Conservation (phyloP, 2,888 invertebrate species). For the Drosophila meridionalis region DNA sequence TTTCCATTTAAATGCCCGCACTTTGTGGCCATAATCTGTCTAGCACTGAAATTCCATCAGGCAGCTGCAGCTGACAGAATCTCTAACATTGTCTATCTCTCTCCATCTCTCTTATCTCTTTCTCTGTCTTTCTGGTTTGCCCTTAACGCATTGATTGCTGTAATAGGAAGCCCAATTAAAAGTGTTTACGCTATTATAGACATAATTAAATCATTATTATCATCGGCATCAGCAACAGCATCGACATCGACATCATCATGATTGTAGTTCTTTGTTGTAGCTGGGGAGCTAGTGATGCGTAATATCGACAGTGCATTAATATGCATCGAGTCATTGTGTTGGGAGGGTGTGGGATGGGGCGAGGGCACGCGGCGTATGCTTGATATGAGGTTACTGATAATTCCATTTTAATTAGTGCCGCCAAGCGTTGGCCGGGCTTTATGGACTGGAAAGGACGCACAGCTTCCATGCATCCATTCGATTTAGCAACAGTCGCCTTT, state of each 20-base stretch:
- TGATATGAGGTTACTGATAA: conserved; percentile 37
- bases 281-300: conserved; percentile 50
- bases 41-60: conserved; percentile 20
- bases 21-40: conserved; percentile 48
- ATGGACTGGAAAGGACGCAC: conserved; percentile 41
- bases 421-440: conserved; percentile 32
- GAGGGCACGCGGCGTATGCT: conserved; percentile 52
- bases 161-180: conserved; percentile 70
- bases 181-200: conserved; percentile 61
- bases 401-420: conserved; percentile 56
- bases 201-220: conserved; percentile 51
- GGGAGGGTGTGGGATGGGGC: neutral
- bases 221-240: conserved; percentile 26
- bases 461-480: conserved; percentile 30
- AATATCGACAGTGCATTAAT: conserved; percentile 58
- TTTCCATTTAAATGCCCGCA: conserved; percentile 61
- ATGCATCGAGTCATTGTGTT: conserved; percentile 22
- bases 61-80: conserved; percentile 7
- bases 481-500: conserved; percentile 13
- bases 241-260: conserved; percentile 20
- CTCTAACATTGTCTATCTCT: conserved; percentile 16
- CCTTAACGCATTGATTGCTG: conserved; percentile 58
- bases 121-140: neutral
- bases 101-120: neutral
- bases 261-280: conserved; percentile 16